A percentile compares a stretch with the other conserved stretches of the same genome.
Conservation (phyloP, 2,888 invertebrate genomes). For the Andrena haemorrhoa region DNA sequence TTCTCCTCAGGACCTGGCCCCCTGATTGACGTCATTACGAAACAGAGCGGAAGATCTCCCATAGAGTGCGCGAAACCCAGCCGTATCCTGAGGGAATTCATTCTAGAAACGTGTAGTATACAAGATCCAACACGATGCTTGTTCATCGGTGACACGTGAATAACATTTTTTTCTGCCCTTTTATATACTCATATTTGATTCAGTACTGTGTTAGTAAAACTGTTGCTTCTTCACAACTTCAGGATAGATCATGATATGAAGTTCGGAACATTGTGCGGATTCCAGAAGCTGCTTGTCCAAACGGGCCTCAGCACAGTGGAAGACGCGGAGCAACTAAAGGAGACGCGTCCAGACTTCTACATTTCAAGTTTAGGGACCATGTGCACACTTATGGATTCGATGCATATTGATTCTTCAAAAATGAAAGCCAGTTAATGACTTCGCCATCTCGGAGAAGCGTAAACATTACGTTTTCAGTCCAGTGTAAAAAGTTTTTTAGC, state of each 20-base stretch:
- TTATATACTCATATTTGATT: neutral
- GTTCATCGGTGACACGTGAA: conserved; percentile 82
- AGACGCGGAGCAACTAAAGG: conserved; percentile 36
- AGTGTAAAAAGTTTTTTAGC: neutral
- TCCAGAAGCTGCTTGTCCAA: conserved; percentile 76
- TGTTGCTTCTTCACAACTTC: conserved; percentile 37
- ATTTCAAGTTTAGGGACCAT: conserved; percentile 53
- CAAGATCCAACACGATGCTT: conserved; percentile 74
- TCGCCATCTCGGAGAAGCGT: neutral
- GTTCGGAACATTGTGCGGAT: conserved; percentile 77
- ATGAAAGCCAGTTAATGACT: neutral
- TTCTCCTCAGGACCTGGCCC: conserved; percentile 83
- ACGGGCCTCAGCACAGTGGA: conserved; percentile 71
- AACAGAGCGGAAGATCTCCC: conserved; percentile 84
- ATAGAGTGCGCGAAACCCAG: conserved; percentile 86
- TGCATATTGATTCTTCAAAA: neutral
- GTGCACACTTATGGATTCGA: conserved; percentile 33
- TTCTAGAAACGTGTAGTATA: conserved; percentile 77
- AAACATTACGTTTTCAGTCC: neutral
- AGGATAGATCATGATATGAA: conserved; percentile 79
- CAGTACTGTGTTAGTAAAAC: neutral
- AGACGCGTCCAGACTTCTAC: conserved; percentile 72
- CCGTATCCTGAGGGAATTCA: conserved; percentile 78
- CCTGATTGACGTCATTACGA: conserved; percentile 84
- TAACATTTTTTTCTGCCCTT: conserved; percentile 8